Percentiles rank a stretch among this genome's conserved stretches.
Evolutionary conservation across 64 coral and sea anemone genomes (phyloP).

Genomic region (Dendronephthya gigantea): DNA sequence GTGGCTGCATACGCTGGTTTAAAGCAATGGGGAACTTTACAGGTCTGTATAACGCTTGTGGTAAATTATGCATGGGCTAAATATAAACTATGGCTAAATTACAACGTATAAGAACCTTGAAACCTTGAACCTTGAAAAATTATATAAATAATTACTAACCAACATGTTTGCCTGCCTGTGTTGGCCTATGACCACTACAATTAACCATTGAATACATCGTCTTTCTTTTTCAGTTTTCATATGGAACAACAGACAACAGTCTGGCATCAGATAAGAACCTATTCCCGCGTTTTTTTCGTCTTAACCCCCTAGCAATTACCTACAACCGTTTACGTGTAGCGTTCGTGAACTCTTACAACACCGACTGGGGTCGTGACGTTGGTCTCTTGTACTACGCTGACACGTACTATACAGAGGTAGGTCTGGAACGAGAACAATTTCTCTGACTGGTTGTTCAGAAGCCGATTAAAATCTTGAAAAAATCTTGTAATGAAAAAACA

Average conservation of each 20-base stretch:
- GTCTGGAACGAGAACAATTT: too few species aligned
- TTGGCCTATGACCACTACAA: too few species aligned
- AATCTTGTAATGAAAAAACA: too few species aligned
- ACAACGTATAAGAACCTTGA: too few species aligned
- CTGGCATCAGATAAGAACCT: neutral
- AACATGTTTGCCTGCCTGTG: too few species aligned
- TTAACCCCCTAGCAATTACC: neutral
- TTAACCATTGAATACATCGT: neutral
- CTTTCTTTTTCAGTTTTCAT: neutral
- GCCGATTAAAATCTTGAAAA: too few species aligned
- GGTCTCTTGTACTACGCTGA: neutral
- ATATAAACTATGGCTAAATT: too few species aligned
- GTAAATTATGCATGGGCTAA: too few species aligned
- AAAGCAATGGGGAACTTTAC: neutral
- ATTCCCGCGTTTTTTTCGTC: neutral
- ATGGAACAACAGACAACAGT: neutral
- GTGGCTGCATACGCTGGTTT: slow-evolving; percentile 1
- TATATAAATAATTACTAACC: too few species aligned
- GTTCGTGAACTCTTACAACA: neutral
- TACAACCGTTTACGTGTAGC: neutral
- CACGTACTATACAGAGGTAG: neutral
- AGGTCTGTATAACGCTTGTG: too few species aligned
- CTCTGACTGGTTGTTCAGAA: neutral
- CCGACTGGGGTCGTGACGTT: neutral
- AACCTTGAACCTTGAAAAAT: too few species aligned